A percentile compares a stretch with the other conserved stretches of the same genome.
Evolutionary conservation across 2,797 vertebrate genomes (phyloP).

Genomic region (Cuculus canorus): DNA sequence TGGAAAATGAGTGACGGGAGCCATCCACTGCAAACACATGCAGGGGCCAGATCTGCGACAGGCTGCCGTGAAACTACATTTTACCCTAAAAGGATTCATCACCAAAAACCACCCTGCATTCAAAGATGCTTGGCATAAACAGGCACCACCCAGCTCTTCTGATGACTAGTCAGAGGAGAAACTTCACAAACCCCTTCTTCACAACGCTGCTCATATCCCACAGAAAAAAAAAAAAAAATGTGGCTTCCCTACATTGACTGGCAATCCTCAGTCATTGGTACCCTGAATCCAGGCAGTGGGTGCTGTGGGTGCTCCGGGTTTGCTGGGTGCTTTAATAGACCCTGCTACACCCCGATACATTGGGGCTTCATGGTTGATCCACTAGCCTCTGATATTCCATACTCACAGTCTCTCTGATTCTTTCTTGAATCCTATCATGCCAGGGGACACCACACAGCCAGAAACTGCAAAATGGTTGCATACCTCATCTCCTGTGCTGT

Average conservation of each 20-base stretch:
- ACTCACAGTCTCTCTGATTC: neutral
- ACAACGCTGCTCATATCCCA: neutral
- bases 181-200: neutral
- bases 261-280: neutral
- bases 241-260: neutral
- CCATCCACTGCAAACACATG: neutral
- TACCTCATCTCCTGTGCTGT: neutral
- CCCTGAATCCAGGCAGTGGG: neutral
- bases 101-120: neutral
- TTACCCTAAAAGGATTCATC: neutral
- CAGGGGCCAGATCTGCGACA: neutral
- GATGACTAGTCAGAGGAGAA: neutral
- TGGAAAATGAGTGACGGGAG: neutral
- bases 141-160: neutral
- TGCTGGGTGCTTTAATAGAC: neutral
- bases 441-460: neutral
- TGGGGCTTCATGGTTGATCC: neutral
- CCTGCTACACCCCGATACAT: neutral
- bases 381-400: neutral
- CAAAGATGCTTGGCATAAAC: neutral
- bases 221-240: neutral
- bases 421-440: neutral
- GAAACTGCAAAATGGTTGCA: neutral
- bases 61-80: neutral
- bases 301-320: neutral